Percentiles rank a stretch among this genome's conserved stretches.
Evolutionary conservation across 2,888 invertebrate species (phyloP).

Genomic region (Noctua fimbriata): DNA sequence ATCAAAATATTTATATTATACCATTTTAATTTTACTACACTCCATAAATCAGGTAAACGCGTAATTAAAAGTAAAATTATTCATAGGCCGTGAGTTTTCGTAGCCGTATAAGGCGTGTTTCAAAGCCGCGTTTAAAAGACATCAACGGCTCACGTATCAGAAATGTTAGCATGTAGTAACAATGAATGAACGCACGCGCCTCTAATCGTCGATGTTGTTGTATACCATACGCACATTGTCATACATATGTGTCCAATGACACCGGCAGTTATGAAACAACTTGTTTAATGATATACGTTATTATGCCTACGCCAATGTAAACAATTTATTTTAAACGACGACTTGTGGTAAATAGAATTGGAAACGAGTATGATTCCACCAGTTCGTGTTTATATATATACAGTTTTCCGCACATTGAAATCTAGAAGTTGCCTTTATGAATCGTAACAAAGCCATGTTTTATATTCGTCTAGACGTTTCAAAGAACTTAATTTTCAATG

Average conservation of each 20-base stretch:
- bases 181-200: constrained; percentile 69
- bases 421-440: neutral
- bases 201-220: constrained; percentile 49
- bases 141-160: constrained; percentile 75
- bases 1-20: constrained; percentile 60
- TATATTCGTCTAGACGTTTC: constrained; percentile 6
- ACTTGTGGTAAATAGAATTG: constrained; percentile 49
- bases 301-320: constrained; percentile 66
- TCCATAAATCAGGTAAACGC: constrained; percentile 57
- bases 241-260: constrained; percentile 71
- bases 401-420: constrained; percentile 19
- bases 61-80: constrained; percentile 55
- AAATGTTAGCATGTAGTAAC: constrained; percentile 58
- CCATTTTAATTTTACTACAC: constrained; percentile 56
- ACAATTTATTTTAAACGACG: constrained; percentile 50
- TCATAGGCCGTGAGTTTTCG: constrained; percentile 55
- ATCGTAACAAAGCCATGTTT: neutral
- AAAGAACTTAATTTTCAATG: constrained; percentile 47
- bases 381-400: constrained; percentile 11
- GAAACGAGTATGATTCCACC: constrained; percentile 28
- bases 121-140: constrained; percentile 74
- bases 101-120: constrained; percentile 56
- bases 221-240: constrained; percentile 55
- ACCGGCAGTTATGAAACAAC: constrained; percentile 70
- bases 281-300: constrained; percentile 65